A percentile compares a stretch with the other conserved stretches of the same genome.
Conservation (phyloP, 1,140 invertebrate genomes). For the Papilio xuthus region DNA sequence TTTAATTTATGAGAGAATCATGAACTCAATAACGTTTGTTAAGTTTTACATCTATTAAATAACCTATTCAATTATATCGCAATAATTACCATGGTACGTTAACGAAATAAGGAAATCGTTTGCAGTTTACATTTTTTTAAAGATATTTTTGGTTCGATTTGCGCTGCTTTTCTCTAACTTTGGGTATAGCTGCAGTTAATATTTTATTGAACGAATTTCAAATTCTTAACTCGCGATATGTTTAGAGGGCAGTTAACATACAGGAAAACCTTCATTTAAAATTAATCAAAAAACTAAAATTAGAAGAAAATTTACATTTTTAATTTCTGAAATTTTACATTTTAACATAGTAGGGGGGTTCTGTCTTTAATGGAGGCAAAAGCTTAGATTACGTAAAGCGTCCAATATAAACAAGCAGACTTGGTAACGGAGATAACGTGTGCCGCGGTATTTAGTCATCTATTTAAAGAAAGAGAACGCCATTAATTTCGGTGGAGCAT, state of each 20-base stretch:
- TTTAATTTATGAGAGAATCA: background rate
- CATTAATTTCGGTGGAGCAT: constrained; percentile 75
- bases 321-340: background rate
- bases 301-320: too few relatives aligned
- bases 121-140: too few relatives aligned
- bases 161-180: too few relatives aligned
- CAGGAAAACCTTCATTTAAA: too few relatives aligned
- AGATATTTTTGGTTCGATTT: too few relatives aligned
- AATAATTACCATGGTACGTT: too few relatives aligned
- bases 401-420: constrained; percentile 64
- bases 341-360: constrained; percentile 48
- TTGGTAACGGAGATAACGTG: constrained; percentile 73
- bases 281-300: too few relatives aligned
- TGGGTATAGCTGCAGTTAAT: too few relatives aligned
- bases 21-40: background rate
- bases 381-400: constrained; percentile 70
- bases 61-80: background rate
- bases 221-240: too few relatives aligned
- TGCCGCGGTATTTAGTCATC: constrained; percentile 76
- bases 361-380: constrained; percentile 64
- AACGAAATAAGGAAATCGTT: too few relatives aligned
- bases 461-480: constrained; percentile 78
- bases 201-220: too few relatives aligned
- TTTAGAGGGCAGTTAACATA: too few relatives aligned
- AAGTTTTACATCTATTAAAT: background rate